These are phyloP conservation scores for Stenodema calcarata DNA, from an alignment of 2,888 invertebrate genomes.

Conservation along the genomic window DNA sequence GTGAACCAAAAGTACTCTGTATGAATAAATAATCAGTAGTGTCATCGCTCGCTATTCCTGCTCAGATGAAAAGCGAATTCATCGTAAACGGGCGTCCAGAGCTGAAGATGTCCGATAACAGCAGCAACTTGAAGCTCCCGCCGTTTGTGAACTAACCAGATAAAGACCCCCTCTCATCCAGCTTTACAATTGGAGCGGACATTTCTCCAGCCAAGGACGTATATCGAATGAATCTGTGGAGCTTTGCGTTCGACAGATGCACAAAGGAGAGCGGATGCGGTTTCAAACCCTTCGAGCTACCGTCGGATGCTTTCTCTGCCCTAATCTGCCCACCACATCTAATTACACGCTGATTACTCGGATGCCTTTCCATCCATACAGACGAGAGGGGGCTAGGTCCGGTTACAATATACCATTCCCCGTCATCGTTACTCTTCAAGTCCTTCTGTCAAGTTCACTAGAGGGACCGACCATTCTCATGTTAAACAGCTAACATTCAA, in stretches of 20 bases:
- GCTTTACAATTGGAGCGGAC: background rate
- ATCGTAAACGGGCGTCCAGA: background rate
- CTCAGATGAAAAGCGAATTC: background rate
- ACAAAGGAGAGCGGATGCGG: slow-evolving; percentile 20
- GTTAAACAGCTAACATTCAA: background rate
- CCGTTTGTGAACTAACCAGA: background rate
- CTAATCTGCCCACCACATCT: slow-evolving; percentile 28
- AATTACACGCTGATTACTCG: slow-evolving; percentile 49
- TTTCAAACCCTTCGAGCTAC: slow-evolving; percentile 21
- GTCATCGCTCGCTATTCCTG: too few species aligned
- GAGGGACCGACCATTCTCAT: slow-evolving; percentile 12
- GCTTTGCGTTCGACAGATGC: background rate
- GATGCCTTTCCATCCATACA: background rate
- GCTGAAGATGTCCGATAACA: background rate
- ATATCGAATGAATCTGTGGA: slow-evolving; percentile 7
- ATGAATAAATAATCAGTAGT: too few species aligned
- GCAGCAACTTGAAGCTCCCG: background rate
- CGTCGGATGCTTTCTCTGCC: slow-evolving; percentile 5
- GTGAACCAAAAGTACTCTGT: too few species aligned
- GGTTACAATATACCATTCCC: slow-evolving; percentile 27
- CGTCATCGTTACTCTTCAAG: background rate
- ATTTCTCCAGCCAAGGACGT: background rate
- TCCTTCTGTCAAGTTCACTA: background rate
- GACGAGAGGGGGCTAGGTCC: background rate
- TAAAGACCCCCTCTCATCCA: background rate